Base-by-base conservation (phyloP, 2,113 vertebrate species). In the Odocoileus virginianus region DNA sequence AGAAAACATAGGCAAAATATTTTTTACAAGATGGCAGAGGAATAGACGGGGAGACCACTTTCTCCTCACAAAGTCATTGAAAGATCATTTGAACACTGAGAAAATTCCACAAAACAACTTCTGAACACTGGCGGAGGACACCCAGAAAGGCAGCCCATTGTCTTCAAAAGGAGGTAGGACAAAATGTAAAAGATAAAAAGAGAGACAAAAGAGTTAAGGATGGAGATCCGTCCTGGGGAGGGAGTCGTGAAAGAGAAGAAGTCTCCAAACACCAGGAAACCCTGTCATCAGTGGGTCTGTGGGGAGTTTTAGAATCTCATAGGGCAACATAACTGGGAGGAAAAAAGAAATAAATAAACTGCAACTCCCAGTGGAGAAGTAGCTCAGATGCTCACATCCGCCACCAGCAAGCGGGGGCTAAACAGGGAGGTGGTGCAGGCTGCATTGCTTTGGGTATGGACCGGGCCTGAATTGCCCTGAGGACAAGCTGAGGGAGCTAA, bases 401-500 rank as follows among this genome's bases (percentile, higher is more conserved):
- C 61, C 30, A n/a, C 61, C 61, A n/a, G 61, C 30, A n/a, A n/a
- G 30, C 0, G 3, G 30, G 30, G 30, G 15, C 7, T 64, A 16
- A 64, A 67, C 33, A n/a, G 33, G 61, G 64, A n/a, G 61, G 16
- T 15, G 61, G 16, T 15, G 16, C 33, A 67, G 64, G 16, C 33
- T n/a, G 8, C 33, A 64, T 1, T n/a, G 64, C 64, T 67, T n/a
- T 19, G 33, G 33, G 64, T n/a, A 67, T 9, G 61, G 15, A 64
- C 7, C 15, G 9, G 30, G 7, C 7, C 30, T 17, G 15, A n/a
- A 64, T 64, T 64, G 30, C 15, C 33, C 61, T 64, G 61, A 64
- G 15, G 61, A n/a, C 61, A n/a, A 64, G 3, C 30, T n/a, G 61
- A 64, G 7, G 64, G n/a, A n/a, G 33, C 33, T 67, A 67, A n/a